These are phyloP conservation scores for Campaea margaritaria DNA, from an alignment of 2,888 invertebrate genomes.

Conservation along the genomic window DNA sequence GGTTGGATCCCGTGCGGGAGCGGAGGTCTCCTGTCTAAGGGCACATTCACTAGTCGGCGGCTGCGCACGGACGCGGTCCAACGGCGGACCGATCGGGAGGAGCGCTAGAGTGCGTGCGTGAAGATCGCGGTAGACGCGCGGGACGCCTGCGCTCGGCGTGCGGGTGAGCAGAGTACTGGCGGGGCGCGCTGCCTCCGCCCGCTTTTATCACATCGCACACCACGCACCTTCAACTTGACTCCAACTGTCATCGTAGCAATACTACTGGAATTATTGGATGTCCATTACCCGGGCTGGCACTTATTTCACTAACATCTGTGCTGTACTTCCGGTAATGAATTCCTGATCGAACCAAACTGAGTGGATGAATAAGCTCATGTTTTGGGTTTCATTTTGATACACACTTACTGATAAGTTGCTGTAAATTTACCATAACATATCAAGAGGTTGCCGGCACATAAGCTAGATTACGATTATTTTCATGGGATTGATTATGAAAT, in stretches of 20 bases:
- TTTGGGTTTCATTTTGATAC: background rate
- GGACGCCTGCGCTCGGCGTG: conserved; percentile 68
- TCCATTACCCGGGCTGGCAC: background rate
- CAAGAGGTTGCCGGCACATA: background rate
- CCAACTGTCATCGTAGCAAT: conserved; percentile 47
- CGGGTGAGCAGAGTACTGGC: conserved; percentile 74
- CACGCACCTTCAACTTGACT: conserved; percentile 80
- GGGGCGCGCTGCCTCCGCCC: conserved; percentile 69
- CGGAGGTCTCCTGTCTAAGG: conserved; percentile 56
- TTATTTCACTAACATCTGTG: background rate
- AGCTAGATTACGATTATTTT: too few species aligned
- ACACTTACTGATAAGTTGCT: conserved; percentile 6
- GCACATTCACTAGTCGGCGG: conserved; percentile 72
- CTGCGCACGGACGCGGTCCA: conserved; percentile 12
- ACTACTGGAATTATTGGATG: background rate
- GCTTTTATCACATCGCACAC: conserved; percentile 81
- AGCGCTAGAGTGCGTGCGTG: conserved; percentile 58
- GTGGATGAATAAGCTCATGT: too few species aligned
- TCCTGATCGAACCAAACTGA: too few species aligned
- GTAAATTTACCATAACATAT: background rate
- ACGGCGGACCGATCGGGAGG: conserved; percentile 43
- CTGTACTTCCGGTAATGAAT: too few species aligned
- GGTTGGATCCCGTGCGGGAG: conserved; percentile 53
- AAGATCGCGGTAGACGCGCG: conserved; percentile 50
- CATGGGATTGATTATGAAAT: too few species aligned